phyloP scores from a whole-genome alignment of 1,140 invertebrate genomes.

The Philotrypesis tridentata region DNA sequence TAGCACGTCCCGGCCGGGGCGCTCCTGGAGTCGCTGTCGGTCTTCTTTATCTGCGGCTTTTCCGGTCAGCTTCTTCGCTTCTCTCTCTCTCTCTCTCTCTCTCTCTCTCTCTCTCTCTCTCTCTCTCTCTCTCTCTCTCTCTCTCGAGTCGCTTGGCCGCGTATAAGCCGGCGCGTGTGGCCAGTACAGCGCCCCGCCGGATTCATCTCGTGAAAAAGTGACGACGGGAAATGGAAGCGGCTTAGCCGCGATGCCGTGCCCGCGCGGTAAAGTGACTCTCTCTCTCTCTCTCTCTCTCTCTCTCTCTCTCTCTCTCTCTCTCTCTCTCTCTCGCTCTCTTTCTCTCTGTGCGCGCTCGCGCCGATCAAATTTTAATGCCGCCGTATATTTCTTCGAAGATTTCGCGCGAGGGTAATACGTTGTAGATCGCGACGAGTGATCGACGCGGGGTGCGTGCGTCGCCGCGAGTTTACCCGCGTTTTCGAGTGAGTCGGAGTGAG shows the following conservation, averaged over 20 bases:
- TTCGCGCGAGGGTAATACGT: neutral
- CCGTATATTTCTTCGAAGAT: neutral
- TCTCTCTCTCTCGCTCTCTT: no score
- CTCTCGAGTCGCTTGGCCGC: neutral
- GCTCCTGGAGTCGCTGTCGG: neutral
- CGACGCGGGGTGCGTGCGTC: no score
- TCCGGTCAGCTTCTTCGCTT: slow-evolving; percentile 26
- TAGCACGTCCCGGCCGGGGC: neutral
- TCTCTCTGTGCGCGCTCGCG: neutral
- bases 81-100: no score
- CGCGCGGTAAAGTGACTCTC: neutral
- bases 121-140: no score
- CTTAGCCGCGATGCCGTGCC: neutral
- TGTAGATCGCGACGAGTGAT: neutral
- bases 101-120: no score
- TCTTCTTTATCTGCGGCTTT: slow-evolving; percentile 35
- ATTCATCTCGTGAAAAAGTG: slow-evolving; percentile 10
- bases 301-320: no score
- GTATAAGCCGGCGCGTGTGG: neutral
- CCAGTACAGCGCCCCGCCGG: neutral
- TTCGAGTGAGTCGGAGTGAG: no score
- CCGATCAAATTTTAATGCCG: slow-evolving; percentile 15
- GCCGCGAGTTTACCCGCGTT: no score
- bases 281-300: no score
- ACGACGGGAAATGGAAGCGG: slow-evolving; percentile 8